These are phyloP conservation scores for Medauroidea extradentata DNA, from an alignment of 1,140 invertebrate genomes.

Conservation along the genomic window DNA sequence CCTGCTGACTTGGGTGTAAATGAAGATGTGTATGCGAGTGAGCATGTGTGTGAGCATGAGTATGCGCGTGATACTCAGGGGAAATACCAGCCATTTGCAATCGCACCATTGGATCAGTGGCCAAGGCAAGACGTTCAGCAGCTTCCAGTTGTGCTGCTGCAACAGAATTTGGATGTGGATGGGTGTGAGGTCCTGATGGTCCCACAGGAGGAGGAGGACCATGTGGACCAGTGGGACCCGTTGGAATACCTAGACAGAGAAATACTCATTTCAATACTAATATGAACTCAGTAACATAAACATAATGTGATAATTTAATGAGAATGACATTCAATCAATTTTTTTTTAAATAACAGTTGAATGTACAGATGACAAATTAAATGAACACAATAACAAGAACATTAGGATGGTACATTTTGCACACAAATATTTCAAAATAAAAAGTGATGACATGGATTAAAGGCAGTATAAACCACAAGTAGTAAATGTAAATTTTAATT, in stretches of 20 bases:
- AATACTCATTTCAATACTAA: too few relatives aligned
- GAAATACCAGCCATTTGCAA: constrained; percentile 82
- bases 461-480: too few relatives aligned
- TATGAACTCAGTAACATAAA: too few relatives aligned
- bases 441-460: too few relatives aligned
- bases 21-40: constrained; percentile 70
- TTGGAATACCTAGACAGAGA: constrained; percentile 11
- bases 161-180: constrained; percentile 5
- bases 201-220: constrained; percentile 6
- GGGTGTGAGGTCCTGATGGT: constrained; percentile 13
- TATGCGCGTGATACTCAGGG: constrained; percentile 75
- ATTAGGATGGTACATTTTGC: too few relatives aligned
- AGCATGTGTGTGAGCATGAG: constrained; percentile 82
- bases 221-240: constrained; percentile 22
- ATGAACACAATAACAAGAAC: too few relatives aligned
- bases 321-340: too few relatives aligned
- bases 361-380: too few relatives aligned
- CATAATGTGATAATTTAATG: too few relatives aligned
- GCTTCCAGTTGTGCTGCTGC: constrained; percentile 37
- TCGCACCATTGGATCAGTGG: constrained; percentile 68
- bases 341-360: too few relatives aligned
- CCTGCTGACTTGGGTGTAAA: constrained; percentile 80
- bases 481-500: too few relatives aligned
- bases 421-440: too few relatives aligned
- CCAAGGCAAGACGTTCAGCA: constrained; percentile 63